phyloP scores from a whole-genome alignment of 1,140 invertebrate species.

The Fragariocoptes setiger region DNA sequence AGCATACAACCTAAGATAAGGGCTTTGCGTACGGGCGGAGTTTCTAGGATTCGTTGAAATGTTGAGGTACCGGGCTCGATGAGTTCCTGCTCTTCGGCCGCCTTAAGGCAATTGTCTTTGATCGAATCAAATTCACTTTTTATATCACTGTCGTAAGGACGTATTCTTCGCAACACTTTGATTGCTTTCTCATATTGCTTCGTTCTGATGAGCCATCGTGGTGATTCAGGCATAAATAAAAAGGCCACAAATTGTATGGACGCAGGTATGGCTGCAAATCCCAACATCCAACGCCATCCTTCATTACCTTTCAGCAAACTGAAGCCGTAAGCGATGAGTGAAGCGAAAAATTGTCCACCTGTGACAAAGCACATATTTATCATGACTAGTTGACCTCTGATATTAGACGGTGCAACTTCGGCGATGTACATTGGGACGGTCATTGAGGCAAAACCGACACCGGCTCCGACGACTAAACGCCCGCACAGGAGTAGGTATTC shows the following conservation, averaged over 20 bases:
- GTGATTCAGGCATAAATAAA: slow-evolving; percentile 5
- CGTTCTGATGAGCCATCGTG: slow-evolving; percentile 3
- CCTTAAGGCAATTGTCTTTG: background rate
- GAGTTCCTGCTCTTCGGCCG: background rate
- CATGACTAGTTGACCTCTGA: slow-evolving; percentile 22
- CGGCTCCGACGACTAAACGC: background rate
- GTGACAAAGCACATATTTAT: slow-evolving; percentile 24
- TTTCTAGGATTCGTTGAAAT: slow-evolving; percentile 19
- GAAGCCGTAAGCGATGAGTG: slow-evolving; percentile 2
- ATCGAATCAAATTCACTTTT: background rate
- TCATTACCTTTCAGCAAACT: background rate
- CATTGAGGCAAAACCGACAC: slow-evolving; percentile 24
- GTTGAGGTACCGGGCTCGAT: background rate
- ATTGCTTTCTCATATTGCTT: background rate
- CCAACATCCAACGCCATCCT: slow-evolving; percentile 2
- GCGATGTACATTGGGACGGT: slow-evolving; percentile 26
- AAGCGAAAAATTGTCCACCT: slow-evolving; percentile 3
- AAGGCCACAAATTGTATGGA: background rate
- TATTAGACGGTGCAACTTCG: slow-evolving; percentile 22
- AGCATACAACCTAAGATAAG: slow-evolving; percentile 26
- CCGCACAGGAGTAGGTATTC: background rate
- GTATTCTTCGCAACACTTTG: slow-evolving; percentile 2
- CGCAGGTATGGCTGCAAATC: background rate
- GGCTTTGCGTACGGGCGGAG: slow-evolving; percentile 20
- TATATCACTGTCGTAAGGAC: background rate